Base-by-base conservation (phyloP, 2,113 vertebrate species). In the Chauna torquata region DNA sequence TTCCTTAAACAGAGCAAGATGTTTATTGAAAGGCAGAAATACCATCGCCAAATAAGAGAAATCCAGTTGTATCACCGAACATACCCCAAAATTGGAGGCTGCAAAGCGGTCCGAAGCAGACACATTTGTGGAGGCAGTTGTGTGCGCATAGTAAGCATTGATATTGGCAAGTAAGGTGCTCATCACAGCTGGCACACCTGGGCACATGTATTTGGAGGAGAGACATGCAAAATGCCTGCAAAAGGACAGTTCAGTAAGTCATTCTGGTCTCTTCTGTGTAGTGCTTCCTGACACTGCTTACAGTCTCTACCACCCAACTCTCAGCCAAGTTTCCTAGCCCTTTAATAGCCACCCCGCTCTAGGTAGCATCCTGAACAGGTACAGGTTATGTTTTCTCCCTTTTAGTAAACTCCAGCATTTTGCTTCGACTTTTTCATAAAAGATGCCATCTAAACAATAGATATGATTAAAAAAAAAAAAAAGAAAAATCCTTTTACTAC, bases 171-270 rank as follows among this genome's bases (percentile, higher is more conserved):
- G 98, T 96, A 99, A 98, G 86, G 99, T 99, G 97, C 99, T 99
- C 99, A 99, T 99, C 96, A 99, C 99, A 44, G 99, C 99, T 85
- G 99, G 99, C 55, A 99, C 99, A 3, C 99, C 99, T 6, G 99
- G 99, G 95, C 99, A 99, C 99, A 99, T 99, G 97, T 99, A 99
- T 97, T 99, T 99, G 65, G 99, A 99, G 8, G 99, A 99, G 69
- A 99, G 98, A 97, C 99, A 99, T 23, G 99, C 99, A 97, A 99
- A 99, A 97, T 99, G 99, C 96, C 99, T 99, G 95, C 27, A 95
- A 96, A 97, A 83, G 70, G 81, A 94, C 30, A 94, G 62, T 47
- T 61, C 47, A 76, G 20, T 86, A 80, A 95, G 81, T 87, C 27
- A 91, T 76, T 79, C 52, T 59, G 15, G 38, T 82, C 50, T 92